Conservation (phyloP, 2,888 invertebrate genomes). For the Coenonympha arcania region DNA sequence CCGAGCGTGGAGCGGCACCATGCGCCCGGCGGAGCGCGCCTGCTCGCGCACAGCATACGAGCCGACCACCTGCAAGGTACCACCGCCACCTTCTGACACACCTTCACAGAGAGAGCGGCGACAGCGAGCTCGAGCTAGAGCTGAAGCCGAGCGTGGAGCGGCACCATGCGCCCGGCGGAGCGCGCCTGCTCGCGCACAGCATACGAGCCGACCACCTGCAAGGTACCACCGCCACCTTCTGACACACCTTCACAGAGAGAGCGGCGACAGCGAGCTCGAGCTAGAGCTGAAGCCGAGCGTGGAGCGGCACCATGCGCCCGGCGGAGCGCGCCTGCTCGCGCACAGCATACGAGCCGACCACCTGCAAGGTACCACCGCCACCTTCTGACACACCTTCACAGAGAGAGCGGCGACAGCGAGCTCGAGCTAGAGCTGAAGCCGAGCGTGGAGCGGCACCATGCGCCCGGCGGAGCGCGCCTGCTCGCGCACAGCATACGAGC, state of each 20-base stretch:
- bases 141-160: too few species aligned
- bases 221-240: too few species aligned
- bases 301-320: slow-evolving; percentile 63
- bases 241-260: slow-evolving; percentile 83
- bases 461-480: slow-evolving; percentile 52
- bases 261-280: slow-evolving; percentile 12
- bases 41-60: too few species aligned
- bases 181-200: too few species aligned
- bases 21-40: too few species aligned
- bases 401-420: not conserved
- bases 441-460: slow-evolving; percentile 59
- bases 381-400: not conserved
- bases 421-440: slow-evolving; percentile 62
- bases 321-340: slow-evolving; percentile 57
- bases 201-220: too few species aligned
- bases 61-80: too few species aligned
- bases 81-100: too few species aligned
- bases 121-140: too few species aligned
- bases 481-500: slow-evolving; percentile 42
- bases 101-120: too few species aligned
- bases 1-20: too few species aligned
- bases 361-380: not conserved
- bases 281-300: slow-evolving; percentile 67
- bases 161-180: too few species aligned
- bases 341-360: slow-evolving; percentile 33